Conservation (phyloP, 1,140 invertebrate species). For the Pollicipes pollicipes region DNA sequence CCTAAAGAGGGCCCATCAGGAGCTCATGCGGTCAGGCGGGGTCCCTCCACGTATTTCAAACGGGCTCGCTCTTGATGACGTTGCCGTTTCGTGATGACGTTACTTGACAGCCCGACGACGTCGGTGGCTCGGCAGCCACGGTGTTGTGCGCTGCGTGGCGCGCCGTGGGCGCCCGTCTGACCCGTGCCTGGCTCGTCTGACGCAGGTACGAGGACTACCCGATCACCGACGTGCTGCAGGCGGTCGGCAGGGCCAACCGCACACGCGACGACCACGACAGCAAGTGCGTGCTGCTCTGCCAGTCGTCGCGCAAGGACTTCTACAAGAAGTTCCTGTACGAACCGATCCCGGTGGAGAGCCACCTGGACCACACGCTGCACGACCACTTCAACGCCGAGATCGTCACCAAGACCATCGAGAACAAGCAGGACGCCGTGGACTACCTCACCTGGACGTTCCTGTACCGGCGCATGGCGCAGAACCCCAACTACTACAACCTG, state of each 20-base stretch:
- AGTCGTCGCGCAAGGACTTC: conserved; percentile 94
- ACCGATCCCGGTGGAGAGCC: conserved; percentile 72
- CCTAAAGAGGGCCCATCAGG: too few species aligned
- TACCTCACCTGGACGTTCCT: conserved; percentile 99
- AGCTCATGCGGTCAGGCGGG: too few species aligned
- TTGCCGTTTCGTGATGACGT: too few species aligned
- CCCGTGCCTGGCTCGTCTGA: neutral
- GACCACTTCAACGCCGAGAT: conserved; percentile 99
- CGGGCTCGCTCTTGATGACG: too few species aligned
- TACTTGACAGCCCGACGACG: too few species aligned
- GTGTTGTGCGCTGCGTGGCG: too few species aligned
- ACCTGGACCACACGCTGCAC: conserved; percentile 89
- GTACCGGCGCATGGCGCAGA: conserved; percentile 90
- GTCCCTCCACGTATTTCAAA: too few species aligned
- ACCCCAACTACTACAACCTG: conserved; percentile 98
- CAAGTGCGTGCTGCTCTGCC: conserved; percentile 92
- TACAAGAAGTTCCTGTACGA: conserved; percentile 98
- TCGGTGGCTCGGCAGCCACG: too few species aligned
- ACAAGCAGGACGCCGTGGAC: conserved; percentile 99
- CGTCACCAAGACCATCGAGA: conserved; percentile 98
- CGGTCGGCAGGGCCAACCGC: conserved; percentile 82
- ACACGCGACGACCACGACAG: conserved; percentile 81
- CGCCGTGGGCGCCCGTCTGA: conserved; percentile 17
- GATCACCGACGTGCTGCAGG: conserved; percentile 90
- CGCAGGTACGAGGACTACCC: conserved; percentile 92